Evolutionary conservation across 2,113 vertebrate genomes (phyloP).

Genomic region (Atrichornis clamosus): DNA sequence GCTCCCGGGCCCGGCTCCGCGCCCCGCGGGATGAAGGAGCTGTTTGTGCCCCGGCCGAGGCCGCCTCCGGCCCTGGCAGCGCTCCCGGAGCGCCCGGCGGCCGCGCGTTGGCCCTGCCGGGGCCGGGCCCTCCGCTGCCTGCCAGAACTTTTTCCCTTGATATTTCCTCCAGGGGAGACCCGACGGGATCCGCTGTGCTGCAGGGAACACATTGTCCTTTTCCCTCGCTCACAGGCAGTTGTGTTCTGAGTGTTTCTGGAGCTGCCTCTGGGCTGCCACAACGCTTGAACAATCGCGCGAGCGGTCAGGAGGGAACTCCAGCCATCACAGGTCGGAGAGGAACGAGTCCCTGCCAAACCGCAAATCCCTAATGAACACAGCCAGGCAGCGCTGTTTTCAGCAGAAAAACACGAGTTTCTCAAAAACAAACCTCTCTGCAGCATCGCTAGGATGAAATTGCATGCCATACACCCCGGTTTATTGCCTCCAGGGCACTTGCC

Average conservation of each 20-base stretch:
- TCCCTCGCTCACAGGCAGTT: neutral
- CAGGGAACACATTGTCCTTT: no score
- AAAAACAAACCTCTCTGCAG: neutral
- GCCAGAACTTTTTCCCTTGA: no score
- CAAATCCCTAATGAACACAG: neutral
- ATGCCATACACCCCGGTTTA: neutral
- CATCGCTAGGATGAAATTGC: neutral
- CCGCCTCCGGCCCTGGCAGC: neutral
- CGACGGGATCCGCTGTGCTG: neutral
- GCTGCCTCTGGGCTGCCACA: neutral
- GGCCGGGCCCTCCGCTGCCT: neutral
- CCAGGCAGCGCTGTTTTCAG: neutral
- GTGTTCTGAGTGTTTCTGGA: neutral
- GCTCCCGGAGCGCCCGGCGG: neutral
- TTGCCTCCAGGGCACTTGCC: neutral
- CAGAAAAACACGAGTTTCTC: neutral
- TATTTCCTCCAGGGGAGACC: neutral
- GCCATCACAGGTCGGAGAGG: rapidly evolving
- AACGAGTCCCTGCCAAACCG: neutral
- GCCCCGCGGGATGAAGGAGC: neutral
- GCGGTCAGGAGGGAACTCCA: neutral
- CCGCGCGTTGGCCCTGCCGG: neutral
- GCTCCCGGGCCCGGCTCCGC: neutral
- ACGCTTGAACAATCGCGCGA: neutral
- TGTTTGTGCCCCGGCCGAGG: neutral